Conservation (phyloP, 2,888 invertebrate genomes). For the Standfussiana lucernea region DNA sequence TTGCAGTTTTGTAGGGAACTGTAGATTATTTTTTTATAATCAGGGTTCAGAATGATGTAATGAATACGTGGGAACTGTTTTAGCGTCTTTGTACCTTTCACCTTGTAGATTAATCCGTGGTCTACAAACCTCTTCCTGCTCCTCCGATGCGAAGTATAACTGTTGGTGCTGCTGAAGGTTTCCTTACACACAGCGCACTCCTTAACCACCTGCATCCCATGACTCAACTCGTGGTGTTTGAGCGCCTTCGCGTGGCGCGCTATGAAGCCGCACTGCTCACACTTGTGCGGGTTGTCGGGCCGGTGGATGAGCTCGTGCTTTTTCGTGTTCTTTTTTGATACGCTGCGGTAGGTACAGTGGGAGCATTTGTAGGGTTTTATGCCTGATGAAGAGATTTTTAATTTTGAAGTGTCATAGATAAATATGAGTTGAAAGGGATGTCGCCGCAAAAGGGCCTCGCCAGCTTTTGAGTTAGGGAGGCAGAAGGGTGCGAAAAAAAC, state of each 20-base stretch:
- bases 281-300: slow-evolving; percentile 79
- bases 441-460: too few species aligned
- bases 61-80: too few species aligned
- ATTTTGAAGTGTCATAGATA: too few species aligned
- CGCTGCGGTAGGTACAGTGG: slow-evolving; percentile 80
- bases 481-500: too few species aligned
- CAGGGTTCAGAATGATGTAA: too few species aligned
- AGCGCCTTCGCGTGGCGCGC: slow-evolving; percentile 73
- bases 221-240: slow-evolving; percentile 67
- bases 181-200: slow-evolving; percentile 29
- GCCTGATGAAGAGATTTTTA: too few species aligned
- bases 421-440: too few species aligned
- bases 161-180: neutral
- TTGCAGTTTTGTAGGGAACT: too few species aligned
- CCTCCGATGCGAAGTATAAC: slow-evolving; percentile 29
- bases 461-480: too few species aligned
- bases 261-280: slow-evolving; percentile 76
- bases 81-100: too few species aligned
- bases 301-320: slow-evolving; percentile 82
- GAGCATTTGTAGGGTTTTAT: slow-evolving; percentile 85
- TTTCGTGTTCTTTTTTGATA: slow-evolving; percentile 83
- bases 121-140: slow-evolving; percentile 31
- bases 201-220: neutral
- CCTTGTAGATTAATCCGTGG: too few species aligned
- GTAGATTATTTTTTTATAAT: too few species aligned